Base-by-base conservation (phyloP, 2,797 vertebrate genomes). In the Anisognathus igniventris region DNA sequence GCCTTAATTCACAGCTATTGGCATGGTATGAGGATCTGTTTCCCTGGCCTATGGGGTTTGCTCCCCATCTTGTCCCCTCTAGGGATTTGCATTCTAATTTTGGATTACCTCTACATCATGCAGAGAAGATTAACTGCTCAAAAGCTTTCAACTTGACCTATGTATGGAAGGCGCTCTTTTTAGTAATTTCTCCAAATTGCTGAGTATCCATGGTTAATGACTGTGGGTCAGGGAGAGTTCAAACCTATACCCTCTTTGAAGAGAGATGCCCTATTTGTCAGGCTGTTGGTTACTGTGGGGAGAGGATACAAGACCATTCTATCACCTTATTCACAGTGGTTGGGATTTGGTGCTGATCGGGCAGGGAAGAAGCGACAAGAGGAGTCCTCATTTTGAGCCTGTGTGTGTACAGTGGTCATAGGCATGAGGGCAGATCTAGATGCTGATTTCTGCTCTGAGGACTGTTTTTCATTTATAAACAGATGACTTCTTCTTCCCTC, bases 31-130 rank as follows among this genome's bases (percentile, higher is more conserved):
- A 45, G 21, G 44, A 82, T 60, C 71, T 83, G 39, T 25, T 16
- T 88, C 53, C 14, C 10, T 28, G 20, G n/a, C 42, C 44, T 50
- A 13, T 2, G 6, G 47, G 57, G 73, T 72, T 66, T 90, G 8
- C 27, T 66, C 23, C 47, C 23, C 91, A 40, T 24, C 53, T 28
- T 60, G 35, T 74, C 37, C 25, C 7, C 19, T 60, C 28, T 23
- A 33, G 62, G 47, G 51, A 91, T 86, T 83, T 86, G 54, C 16
- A 2, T 88, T 86, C 82, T 94, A 86, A 91, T 86, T 93, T 88
- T 80, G 62, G 61, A 50, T 78, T 74, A 56, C 31, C 35, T 62
- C 61, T 83, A 10, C 0, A 0, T 86, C 82, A 68, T 39, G 25
- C 78, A 72, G 67, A 39, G 57, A 87, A 79, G 71, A 91, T 87